A percentile compares a stretch with the other conserved stretches of the same genome.
Evolutionary conservation across 2,888 invertebrate species (phyloP).

Genomic region (Melanargia galathea): DNA sequence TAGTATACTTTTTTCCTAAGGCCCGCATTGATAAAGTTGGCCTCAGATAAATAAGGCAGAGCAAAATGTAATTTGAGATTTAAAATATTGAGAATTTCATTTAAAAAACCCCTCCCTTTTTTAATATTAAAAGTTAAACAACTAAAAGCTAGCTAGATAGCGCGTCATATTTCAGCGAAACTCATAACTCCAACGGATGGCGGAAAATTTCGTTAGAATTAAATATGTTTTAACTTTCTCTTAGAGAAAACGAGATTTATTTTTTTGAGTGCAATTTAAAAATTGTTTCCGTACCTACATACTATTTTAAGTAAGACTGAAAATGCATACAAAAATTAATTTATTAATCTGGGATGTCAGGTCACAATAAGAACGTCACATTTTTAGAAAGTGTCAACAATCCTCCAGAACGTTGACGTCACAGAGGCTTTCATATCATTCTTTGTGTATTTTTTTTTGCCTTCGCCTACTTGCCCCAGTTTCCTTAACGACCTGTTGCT

Average conservation of each 20-base stretch:
- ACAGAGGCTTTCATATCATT: constrained; percentile 32
- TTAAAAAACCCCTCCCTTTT: constrained; percentile 21
- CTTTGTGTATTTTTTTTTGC: constrained; percentile 38
- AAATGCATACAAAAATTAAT: constrained; percentile 22
- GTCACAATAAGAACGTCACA: constrained; percentile 36
- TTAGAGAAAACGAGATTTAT: neutral
- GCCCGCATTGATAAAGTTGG: too few species aligned
- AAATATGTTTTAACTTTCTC: constrained; percentile 17
- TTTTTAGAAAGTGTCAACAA: constrained; percentile 37
- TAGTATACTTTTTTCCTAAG: too few species aligned
- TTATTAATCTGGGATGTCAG: constrained; percentile 30
- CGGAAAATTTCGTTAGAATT: constrained; percentile 24
- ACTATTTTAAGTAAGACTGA: neutral
- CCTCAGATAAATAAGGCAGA: neutral
- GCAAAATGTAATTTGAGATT: neutral
- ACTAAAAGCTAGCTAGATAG: constrained; percentile 30
- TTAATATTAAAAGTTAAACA: constrained; percentile 36
- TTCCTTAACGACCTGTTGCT: constrained; percentile 71
- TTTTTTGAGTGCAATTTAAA: neutral
- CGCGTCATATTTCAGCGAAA: constrained; percentile 38
- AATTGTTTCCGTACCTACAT: too few species aligned
- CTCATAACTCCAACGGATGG: constrained; percentile 35
- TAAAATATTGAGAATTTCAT: constrained; percentile 5
- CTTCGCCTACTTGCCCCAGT: constrained; percentile 47
- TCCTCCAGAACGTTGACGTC: constrained; percentile 32